phyloP scores from a whole-genome alignment of 2,113 vertebrate species.

The Sisor rabdophorus region DNA sequence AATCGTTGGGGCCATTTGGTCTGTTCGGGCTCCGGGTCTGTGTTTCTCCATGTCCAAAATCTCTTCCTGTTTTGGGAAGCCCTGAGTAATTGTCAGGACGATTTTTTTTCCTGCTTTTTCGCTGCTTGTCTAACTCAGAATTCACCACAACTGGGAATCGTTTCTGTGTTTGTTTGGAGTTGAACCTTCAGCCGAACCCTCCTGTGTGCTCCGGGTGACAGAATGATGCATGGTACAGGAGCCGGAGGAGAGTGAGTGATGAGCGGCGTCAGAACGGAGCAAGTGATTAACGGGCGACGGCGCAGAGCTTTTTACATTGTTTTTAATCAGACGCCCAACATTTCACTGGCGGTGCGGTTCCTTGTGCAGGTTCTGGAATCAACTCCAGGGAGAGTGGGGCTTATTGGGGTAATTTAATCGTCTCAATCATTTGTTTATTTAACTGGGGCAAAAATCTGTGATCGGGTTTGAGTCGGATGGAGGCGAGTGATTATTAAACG shows the following conservation, averaged over 20 bases:
- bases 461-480: background rate
- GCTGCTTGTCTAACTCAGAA: background rate
- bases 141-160: background rate
- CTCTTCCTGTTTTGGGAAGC: background rate
- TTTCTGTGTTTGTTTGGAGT: conserved; percentile 8
- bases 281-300: conserved; percentile 27
- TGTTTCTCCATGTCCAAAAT: background rate
- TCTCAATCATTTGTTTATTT: conserved; percentile 11
- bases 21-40: background rate
- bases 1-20: too few relatives aligned
- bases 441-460: background rate
- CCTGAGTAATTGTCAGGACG: background rate
- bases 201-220: background rate
- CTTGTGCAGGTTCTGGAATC: conserved; percentile 9
- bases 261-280: background rate
- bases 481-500: background rate
- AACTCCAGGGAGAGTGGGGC: conserved; percentile 5
- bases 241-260: background rate
- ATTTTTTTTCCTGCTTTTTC: background rate
- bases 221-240: background rate
- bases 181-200: background rate
- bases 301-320: background rate
- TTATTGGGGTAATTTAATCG: conserved; percentile 10
- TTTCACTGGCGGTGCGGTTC: background rate
- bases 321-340: conserved; percentile 11